Base-by-base conservation (phyloP, 2,113 vertebrate species). In the Zootoca vivipara region DNA sequence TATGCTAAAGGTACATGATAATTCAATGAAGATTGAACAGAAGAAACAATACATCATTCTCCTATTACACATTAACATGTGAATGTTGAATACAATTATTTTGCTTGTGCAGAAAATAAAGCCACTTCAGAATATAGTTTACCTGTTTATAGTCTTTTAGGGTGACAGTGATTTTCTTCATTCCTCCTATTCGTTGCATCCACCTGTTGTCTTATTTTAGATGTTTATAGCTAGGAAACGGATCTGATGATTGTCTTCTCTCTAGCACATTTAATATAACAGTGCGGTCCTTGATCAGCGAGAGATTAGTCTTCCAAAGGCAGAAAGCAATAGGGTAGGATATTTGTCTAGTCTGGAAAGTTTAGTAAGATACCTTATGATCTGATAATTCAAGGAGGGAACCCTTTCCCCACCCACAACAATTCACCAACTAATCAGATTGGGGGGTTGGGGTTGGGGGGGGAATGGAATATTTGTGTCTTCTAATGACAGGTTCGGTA, bases 161-260 rank as follows among this genome's bases (percentile, higher is more conserved):
- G 58, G 3, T 69, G 56, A 75, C 18, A 5, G 5, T 30, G 33
- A 7, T 46, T 88, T 67, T 62, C 24, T 35, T 42, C 62, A n/a
- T 30, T 16, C 26, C 58, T 65, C 62, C 62, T 74, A 4, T 38
- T 52, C 2, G 7, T 35, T 78, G 81, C 42, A 78, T 69, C 62
- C 81, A 83, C 72, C 70, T 77, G 86, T 87, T 88, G 70, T 83
- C 58, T 52, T 75, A 75, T 83, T 52, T 10, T 65, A 35, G 69
- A 58, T 87, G 42, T 74, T 42, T 82, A 46, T 26, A n/a, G 3
- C 10, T 64, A 64, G 38, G 38, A 28, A 75, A 82, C 15, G 8
- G n/a, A 56, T 38, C 8, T 77, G 73, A 56, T 82, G 58, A 87
- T 75, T 52, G 28, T 79, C 28, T 75, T 79, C 28, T 75, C 65